phyloP scores from a whole-genome alignment of 2,888 invertebrate genomes.

The Nemotelus nigrinus region DNA sequence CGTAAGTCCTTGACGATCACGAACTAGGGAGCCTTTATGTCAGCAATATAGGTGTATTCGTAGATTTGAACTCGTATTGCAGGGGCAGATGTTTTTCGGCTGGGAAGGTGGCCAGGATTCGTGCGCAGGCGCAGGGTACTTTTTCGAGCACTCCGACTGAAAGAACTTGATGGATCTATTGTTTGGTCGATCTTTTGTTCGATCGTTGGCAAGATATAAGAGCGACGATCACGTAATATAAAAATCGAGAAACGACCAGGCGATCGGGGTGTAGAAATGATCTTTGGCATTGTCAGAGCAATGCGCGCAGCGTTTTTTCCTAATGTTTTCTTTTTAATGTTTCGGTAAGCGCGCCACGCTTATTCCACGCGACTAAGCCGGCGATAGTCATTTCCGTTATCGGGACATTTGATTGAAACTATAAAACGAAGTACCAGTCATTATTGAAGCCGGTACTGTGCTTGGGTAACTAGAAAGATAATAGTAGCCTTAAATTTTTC shows the following conservation, averaged over 20 bases:
- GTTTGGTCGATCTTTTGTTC: slow-evolving; percentile 41
- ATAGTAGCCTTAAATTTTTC: too few species aligned
- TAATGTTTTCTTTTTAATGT: slow-evolving; percentile 9
- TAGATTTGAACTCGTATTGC: neutral
- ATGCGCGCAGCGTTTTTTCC: slow-evolving; percentile 15
- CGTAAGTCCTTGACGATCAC: slow-evolving; percentile 28
- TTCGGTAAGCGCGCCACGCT: slow-evolving; percentile 44
- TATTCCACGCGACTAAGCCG: slow-evolving; percentile 48
- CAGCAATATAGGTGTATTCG: too few species aligned
- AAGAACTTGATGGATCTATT: slow-evolving; percentile 35
- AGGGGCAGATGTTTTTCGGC: slow-evolving; percentile 41
- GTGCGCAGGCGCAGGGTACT: slow-evolving; percentile 34
- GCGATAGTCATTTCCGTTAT: slow-evolving; percentile 29
- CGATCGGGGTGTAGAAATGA: slow-evolving; percentile 33
- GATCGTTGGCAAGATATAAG: slow-evolving; percentile 33
- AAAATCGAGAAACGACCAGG: slow-evolving; percentile 14
- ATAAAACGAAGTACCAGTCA: neutral
- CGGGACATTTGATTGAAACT: slow-evolving; percentile 22
- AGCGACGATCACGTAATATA: slow-evolving; percentile 40
- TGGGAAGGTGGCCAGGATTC: slow-evolving; percentile 19
- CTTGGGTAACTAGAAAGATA: too few species aligned
- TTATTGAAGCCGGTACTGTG: neutral
- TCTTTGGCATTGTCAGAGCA: slow-evolving; percentile 31
- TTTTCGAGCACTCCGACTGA: slow-evolving; percentile 29
- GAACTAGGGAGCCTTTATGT: too few species aligned